Conservation (phyloP, 2,113 vertebrate genomes). For the Lamprologus speciosus region DNA sequence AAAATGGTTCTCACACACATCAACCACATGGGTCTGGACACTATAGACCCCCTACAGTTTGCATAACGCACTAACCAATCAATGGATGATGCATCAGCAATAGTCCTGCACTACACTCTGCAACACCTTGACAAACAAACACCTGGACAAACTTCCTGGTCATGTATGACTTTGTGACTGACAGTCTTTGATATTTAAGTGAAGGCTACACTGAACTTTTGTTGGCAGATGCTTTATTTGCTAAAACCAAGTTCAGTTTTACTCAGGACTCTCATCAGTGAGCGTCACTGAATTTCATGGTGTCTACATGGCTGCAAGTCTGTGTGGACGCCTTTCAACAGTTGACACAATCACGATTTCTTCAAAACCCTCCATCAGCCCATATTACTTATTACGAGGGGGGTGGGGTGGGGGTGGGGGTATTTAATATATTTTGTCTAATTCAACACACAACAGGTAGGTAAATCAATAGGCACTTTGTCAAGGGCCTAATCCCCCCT, state of each 20-base stretch:
- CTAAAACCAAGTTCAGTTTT: background rate
- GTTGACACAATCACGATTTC: background rate
- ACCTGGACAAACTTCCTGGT: background rate
- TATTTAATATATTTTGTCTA: background rate
- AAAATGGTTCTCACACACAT: background rate
- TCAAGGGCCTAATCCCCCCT: background rate
- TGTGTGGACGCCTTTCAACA: background rate
- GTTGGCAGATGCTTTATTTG: background rate
- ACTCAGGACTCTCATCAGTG: background rate
- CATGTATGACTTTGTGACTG: background rate
- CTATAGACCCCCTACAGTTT: background rate
- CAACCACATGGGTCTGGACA: background rate
- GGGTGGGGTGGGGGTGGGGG: background rate
- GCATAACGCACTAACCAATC: background rate
- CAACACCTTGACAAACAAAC: background rate
- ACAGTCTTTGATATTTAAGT: background rate
- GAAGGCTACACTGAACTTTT: background rate
- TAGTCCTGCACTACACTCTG: background rate
- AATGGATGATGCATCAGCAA: background rate
- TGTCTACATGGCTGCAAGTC: background rate
- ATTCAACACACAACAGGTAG: slow-evolving; percentile 34
- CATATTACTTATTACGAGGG: background rate
- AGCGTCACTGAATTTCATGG: background rate
- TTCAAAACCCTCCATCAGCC: background rate
- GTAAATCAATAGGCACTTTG: slow-evolving; percentile 26